Conservation (phyloP, 2,888 invertebrate species). For the Dryobota labecula region DNA sequence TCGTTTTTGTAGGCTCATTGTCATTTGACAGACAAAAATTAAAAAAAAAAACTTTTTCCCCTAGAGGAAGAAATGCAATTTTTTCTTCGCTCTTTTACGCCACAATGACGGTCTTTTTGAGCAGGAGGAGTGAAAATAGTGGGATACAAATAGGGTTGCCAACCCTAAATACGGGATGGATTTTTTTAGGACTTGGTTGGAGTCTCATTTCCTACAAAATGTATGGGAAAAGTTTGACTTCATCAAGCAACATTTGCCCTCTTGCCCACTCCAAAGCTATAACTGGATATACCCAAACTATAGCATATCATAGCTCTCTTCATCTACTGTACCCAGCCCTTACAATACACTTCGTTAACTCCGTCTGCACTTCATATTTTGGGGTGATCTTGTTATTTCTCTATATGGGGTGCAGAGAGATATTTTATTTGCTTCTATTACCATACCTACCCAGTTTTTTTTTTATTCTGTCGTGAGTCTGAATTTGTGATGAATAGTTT, state of each 20-base stretch:
- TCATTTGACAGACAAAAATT: too few species aligned
- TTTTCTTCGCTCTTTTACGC: too few species aligned
- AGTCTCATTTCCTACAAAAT: too few species aligned
- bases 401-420: conserved; percentile 64
- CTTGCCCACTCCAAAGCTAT: conserved; percentile 10
- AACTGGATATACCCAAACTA: neutral
- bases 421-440: conserved; percentile 61
- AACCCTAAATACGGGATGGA: too few species aligned
- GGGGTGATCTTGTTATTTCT: conserved; percentile 49
- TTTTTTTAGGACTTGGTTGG: too few species aligned
- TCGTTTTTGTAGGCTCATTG: too few species aligned
- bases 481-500: neutral
- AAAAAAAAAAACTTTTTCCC: too few species aligned
- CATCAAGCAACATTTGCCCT: neutral
- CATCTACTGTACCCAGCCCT: neutral
- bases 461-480: conserved; percentile 3
- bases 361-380: conserved; percentile 46
- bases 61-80: too few species aligned
- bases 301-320: conserved; percentile 1
- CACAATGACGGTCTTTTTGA: too few species aligned
- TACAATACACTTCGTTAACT: conserved; percentile 26
- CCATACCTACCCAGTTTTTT: conserved; percentile 35
- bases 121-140: too few species aligned
- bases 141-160: too few species aligned
- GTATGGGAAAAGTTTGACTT: too few species aligned